Evolutionary conservation across 2,888 invertebrate genomes (phyloP).

Genomic region (Hirtodrosophila trivittata): DNA sequence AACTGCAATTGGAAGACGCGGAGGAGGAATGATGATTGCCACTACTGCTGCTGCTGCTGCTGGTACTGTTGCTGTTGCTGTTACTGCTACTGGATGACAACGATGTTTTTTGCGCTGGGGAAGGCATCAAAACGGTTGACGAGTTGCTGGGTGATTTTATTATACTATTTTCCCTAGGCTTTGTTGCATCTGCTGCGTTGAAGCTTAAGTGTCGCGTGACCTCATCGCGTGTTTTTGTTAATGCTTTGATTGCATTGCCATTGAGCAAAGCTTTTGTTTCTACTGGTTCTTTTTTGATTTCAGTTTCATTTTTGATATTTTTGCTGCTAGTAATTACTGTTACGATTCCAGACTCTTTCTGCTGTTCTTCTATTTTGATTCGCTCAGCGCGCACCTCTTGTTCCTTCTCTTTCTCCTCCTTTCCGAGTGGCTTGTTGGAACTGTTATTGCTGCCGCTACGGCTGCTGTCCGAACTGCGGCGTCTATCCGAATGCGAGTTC

Average conservation of each 20-base stretch:
- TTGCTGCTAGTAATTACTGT: constrained; percentile 51
- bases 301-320: constrained; percentile 45
- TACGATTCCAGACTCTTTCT: constrained; percentile 13
- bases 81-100: constrained; percentile 26
- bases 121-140: constrained; percentile 70
- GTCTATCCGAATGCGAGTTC: constrained; percentile 71
- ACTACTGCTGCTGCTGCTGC: constrained; percentile 37
- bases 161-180: constrained; percentile 36
- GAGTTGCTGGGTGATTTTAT: constrained; percentile 23
- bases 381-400: constrained; percentile 23
- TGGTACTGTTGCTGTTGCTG: constrained; percentile 4
- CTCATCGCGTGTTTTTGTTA: constrained; percentile 79
- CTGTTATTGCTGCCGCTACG: constrained; percentile 74
- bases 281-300: constrained; percentile 59
- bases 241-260: constrained; percentile 46
- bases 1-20: constrained; percentile 41
- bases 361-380: constrained; percentile 45
- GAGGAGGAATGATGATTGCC: constrained; percentile 66
- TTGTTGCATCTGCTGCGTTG: constrained; percentile 26
- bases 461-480: constrained; percentile 81
- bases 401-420: constrained; percentile 40
- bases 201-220: constrained; percentile 82
- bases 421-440: constrained; percentile 43
- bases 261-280: constrained; percentile 52
- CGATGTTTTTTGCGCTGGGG: constrained; percentile 65